Evolutionary conservation across 2,797 vertebrate genomes (phyloP).

Genomic region (Leucoraja ocellata): DNA sequence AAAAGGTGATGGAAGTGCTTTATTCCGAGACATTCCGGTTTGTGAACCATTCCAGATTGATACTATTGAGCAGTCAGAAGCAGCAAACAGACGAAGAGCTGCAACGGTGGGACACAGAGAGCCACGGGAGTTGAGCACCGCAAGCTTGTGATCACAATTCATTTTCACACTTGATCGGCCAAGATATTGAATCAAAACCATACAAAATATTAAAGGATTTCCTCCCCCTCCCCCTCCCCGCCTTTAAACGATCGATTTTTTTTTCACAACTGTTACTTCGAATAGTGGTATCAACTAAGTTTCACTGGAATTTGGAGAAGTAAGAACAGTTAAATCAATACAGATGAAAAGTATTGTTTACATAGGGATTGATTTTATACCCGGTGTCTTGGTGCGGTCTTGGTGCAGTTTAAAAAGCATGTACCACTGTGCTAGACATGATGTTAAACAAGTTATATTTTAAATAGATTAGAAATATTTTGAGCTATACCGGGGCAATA

Average conservation of each 20-base stretch:
- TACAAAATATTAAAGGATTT: background rate
- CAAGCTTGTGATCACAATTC: slow-evolving; percentile 12
- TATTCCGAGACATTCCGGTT: background rate
- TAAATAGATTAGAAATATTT: background rate
- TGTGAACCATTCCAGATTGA: background rate
- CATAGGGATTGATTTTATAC: background rate
- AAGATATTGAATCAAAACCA: slow-evolving; percentile 3
- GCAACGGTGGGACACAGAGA: background rate
- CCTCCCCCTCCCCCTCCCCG: background rate
- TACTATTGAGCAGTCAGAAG: background rate
- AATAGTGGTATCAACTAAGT: background rate
- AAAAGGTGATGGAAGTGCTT: background rate
- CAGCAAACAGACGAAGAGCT: background rate
- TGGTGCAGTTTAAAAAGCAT: background rate
- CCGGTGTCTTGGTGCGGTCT: background rate
- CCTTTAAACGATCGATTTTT: background rate
- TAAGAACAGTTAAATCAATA: background rate
- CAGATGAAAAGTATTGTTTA: background rate
- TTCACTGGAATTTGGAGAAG: background rate
- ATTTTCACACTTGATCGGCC: background rate
- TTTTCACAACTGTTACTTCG: background rate
- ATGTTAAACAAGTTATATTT: background rate
- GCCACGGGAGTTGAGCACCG: background rate
- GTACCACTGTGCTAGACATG: background rate
- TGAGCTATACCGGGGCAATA: background rate